These are phyloP conservation scores for Dendrocincla tyrannina DNA, from an alignment of 2,797 vertebrate species.

Conservation along the genomic window DNA sequence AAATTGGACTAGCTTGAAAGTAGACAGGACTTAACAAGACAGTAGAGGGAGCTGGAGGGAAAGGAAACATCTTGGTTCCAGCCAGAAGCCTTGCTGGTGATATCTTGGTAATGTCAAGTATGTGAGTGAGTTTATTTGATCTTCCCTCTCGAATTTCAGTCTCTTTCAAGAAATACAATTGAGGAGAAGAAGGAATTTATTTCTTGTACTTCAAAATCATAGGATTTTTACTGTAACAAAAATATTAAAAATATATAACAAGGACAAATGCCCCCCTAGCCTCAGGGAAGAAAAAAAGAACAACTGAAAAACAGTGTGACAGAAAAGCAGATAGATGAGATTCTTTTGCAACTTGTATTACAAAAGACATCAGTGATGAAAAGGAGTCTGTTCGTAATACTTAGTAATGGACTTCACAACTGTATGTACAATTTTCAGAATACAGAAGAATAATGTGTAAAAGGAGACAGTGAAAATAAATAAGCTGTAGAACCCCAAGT, in stretches of 20 bases:
- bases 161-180: not conserved
- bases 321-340: not conserved
- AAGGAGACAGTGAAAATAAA: not conserved
- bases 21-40: not conserved
- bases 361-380: not conserved
- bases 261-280: not conserved
- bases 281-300: not conserved
- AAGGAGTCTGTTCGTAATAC: not conserved
- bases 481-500: not conserved
- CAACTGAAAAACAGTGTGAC: not conserved
- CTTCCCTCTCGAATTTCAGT: not conserved
- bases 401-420: not conserved
- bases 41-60: slow-evolving; percentile 37
- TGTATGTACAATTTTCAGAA: not conserved
- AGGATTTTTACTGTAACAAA: not conserved
- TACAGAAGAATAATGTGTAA: not conserved
- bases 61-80: not conserved
- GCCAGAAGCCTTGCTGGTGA: not conserved
- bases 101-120: not conserved
- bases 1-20: not conserved
- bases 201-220: not conserved
- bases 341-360: not conserved
- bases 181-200: not conserved
- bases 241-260: not conserved
- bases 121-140: not conserved